Base-by-base conservation (phyloP, 2,113 vertebrate genomes). In the Neogobius melanostomus region DNA sequence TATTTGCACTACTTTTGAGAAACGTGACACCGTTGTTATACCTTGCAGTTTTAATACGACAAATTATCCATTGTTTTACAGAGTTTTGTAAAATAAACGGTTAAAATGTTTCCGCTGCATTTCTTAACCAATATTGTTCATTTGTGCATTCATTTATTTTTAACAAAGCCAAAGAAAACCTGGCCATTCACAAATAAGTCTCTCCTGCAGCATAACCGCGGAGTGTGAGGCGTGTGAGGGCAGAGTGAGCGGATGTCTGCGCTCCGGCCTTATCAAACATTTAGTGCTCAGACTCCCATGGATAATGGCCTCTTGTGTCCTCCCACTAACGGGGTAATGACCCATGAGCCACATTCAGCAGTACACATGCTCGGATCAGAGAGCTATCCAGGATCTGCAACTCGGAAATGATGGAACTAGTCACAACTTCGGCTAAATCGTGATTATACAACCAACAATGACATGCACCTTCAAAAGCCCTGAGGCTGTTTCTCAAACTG, bases 241-340 rank as follows among this genome's bases (percentile, higher is more conserved):
- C 74, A 50, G 57, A 79, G 49, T 56, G 73, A 79, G 64, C 71
- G 77, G 79, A 86, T 76, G 75, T 87, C 81, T 61, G 57, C 71
- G 83, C 62, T 64, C 0, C 6, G 67, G 66, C 60, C 66, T 74
- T 77, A 84, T 87, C 72, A 88, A 87, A 85, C 78, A 89, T 87
- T 90, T 76, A 85, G 76, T 28, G 44, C 80, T 67, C 82, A 71
- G 75, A 66, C 71, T 81, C 69, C 46, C 59, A n/a, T 4, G 52
- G 69, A 81, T 76, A 87, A 85, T 76, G 70, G 77, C 76, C 74
- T 76, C 64, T 65, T 64, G 67, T 82, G 71, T 80, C 77, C 77
- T 85, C 72, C 67, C 74, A 72, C 75, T 85, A 79, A 84, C 75
- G 66, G 84, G 66, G 51, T 75, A 86, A 87, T 82, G 82, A 82